phyloP scores from a whole-genome alignment of 1,140 invertebrate genomes.

The Goniozus legneri region DNA sequence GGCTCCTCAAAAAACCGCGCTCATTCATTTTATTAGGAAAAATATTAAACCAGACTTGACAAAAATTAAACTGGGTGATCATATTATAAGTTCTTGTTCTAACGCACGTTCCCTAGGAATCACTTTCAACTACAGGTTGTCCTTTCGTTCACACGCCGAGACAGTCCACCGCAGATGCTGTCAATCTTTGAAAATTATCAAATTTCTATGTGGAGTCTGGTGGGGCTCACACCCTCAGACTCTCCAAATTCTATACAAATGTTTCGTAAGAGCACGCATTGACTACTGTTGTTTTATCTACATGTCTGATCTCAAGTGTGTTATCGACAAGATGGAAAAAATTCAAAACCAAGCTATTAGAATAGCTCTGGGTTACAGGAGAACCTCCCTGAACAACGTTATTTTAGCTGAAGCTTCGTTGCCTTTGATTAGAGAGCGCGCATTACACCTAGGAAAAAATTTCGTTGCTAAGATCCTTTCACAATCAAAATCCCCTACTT shows the following conservation, averaged over 20 bases:
- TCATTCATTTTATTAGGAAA: conserved; percentile 17
- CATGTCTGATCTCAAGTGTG: background rate
- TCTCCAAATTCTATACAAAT: background rate
- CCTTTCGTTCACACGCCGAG: background rate
- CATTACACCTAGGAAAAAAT: background rate
- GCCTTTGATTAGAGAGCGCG: background rate
- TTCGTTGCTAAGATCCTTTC: background rate
- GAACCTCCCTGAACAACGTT: background rate
- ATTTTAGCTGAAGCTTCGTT: background rate
- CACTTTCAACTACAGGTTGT: background rate
- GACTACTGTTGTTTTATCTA: background rate
- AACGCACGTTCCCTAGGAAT: conserved; percentile 1
- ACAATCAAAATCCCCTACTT: background rate
- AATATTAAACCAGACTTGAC: conserved; percentile 3
- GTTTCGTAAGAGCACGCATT: background rate
- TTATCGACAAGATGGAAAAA: background rate
- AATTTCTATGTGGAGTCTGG: background rate
- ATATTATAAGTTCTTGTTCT: background rate
- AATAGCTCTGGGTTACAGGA: background rate
- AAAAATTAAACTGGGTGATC: conserved; percentile 4
- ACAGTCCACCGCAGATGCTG: background rate
- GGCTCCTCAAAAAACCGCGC: conserved; percentile 1
- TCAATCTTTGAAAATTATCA: background rate
- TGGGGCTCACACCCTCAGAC: background rate
- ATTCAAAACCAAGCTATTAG: background rate